Evolutionary conservation across 2,888 invertebrate genomes (phyloP).

Genomic region (Lumbricus terrestris): DNA sequence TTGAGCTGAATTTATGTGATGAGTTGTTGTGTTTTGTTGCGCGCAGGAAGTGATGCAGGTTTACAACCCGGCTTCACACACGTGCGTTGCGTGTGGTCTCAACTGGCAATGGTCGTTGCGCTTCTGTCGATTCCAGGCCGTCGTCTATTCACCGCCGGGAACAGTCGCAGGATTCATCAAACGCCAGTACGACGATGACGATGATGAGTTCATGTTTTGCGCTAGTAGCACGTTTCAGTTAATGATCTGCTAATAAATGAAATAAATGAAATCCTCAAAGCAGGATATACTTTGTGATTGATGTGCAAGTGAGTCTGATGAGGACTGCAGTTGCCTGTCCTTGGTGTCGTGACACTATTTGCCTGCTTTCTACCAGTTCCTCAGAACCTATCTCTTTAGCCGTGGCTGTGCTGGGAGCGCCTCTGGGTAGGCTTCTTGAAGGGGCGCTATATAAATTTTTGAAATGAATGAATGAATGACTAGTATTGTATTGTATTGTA

Average conservation of each 20-base stretch:
- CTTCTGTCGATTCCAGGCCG: constrained; percentile 36
- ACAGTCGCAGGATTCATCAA: constrained; percentile 38
- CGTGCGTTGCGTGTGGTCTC: constrained; percentile 37
- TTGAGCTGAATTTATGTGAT: neutral
- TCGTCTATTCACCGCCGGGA: constrained; percentile 37
- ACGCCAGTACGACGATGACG: no score
- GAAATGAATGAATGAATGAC: no score
- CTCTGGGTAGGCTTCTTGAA: no score
- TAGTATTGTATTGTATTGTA: no score
- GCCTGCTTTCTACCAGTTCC: no score
- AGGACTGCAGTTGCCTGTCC: no score
- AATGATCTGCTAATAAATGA: neutral
- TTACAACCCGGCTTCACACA: constrained; percentile 32
- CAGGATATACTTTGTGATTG: neutral
- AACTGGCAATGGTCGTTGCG: constrained; percentile 39
- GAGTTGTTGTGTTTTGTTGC: constrained; percentile 5
- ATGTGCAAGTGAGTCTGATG: neutral
- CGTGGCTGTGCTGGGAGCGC: no score
- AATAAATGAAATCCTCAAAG: neutral
- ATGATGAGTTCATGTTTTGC: no score
- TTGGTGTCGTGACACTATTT: neutral
- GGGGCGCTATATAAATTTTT: no score
- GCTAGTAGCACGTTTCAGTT: constrained; percentile 19
- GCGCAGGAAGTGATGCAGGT: constrained; percentile 39
- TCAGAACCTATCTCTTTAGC: no score